Evolutionary conservation across 2,113 vertebrate genomes (phyloP), one percentile per base, ranked within the genome.

Genomic region (Recurvirostra avosetta): DNA sequence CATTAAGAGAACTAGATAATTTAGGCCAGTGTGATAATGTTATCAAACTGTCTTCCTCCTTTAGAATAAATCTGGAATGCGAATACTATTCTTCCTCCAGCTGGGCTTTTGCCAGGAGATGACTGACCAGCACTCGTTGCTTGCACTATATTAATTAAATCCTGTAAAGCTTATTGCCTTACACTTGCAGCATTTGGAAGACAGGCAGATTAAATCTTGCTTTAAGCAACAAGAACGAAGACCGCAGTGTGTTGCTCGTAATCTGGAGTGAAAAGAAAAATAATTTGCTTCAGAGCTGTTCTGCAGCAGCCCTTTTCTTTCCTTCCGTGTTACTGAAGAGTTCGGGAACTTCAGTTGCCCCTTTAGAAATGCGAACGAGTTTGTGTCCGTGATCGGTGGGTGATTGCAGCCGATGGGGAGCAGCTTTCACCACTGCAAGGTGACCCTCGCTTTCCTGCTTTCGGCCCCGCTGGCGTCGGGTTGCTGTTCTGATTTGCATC

Each of bases 31-130:
- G 62, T 72, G 63, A 90, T 79, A 89, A 75, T 38, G 38, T 74
- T 92, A 89, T 72, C 86, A 74, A 72, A 59, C 87, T 63, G 65
- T 68, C 88, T 95, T 90, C 53, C 74, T 97, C 76, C 94, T 95
- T 93, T 71, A 86, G 70, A 92, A 38, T 94, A 89, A 94, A 92
- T 88, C 30, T 89, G 79, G 83, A 95, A 95, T 80, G 68, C 61
- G 90, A 74, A 53, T 62, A 66, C 71, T 92, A 15, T 62, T 88
- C 43, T 75, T 90, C 22, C 41, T 94, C 45, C 94, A 84, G 63
- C 45, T 88, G 90, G 86, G 36, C 13, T 78, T 84, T 92, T 84
- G 81, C 90, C 79, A 86, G 73, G 65, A 87, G 91, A 41, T 71
- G 74, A 16, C 71, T 67, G 70, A 79, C 53, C 53, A 45, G 49